Percentiles rank a stretch among this genome's conserved stretches.
These are phyloP conservation scores for Lepisosteus oculatus DNA, from an alignment of 2,113 vertebrate genomes.

Conservation along the genomic window DNA sequence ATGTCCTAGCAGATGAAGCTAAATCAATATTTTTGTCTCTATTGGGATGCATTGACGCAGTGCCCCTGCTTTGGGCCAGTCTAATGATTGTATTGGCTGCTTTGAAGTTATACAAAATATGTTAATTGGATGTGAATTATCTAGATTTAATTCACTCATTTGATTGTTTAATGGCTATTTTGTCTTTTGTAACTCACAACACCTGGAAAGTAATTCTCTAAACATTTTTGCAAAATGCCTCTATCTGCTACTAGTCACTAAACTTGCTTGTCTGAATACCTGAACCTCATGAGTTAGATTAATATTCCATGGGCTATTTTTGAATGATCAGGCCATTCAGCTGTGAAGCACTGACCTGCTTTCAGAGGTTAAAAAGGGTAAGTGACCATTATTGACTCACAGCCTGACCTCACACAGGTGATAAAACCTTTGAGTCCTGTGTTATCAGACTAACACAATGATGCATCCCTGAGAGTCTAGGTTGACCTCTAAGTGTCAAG, in stretches of 20 bases:
- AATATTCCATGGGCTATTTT: neutral
- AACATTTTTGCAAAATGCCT: neutral
- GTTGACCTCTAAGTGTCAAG: neutral
- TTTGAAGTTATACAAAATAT: no score
- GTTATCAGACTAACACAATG: neutral
- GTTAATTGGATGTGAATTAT: no score
- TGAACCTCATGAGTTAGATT: neutral
- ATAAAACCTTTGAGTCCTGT: neutral
- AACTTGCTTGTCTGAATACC: neutral
- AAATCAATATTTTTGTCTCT: no score
- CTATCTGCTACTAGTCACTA: no score
- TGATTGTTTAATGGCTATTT: no score
- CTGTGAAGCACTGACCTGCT: constrained; percentile 3
- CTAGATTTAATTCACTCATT: no score
- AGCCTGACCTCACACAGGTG: neutral
- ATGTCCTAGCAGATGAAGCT: no score
- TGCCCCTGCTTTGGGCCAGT: no score
- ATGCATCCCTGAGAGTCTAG: neutral
- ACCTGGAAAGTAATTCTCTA: no score
- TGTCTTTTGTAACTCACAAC: no score
- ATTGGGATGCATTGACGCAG: no score
- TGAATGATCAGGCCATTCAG: neutral
- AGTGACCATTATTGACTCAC: constrained; percentile 16
- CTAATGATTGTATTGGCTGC: no score
- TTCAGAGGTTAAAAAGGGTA: constrained; percentile 11